Conservation (phyloP, 2,113 vertebrate genomes). For the Lamprotornis superbus region DNA sequence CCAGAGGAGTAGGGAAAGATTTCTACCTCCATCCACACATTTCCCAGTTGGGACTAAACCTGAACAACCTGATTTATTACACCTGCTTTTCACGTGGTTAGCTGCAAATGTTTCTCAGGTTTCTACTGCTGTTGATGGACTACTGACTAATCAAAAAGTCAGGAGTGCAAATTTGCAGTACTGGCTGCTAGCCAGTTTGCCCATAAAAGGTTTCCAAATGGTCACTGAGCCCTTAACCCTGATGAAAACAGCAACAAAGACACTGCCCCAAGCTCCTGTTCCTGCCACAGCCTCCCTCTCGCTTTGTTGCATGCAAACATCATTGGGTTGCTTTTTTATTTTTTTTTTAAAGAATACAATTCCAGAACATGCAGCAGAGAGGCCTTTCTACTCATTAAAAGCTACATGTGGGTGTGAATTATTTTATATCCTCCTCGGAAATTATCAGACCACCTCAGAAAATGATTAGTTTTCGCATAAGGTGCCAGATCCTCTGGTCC, state of each 20-base stretch:
- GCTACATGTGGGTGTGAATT: conserved; percentile 48
- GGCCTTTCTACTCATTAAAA: conserved; percentile 33
- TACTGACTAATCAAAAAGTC: conserved; percentile 71
- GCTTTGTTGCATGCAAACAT: neutral
- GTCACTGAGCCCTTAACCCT: conserved; percentile 61
- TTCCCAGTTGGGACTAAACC: conserved; percentile 65
- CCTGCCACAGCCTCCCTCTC: neutral
- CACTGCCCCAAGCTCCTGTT: conserved; percentile 27
- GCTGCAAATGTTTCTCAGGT: conserved; percentile 68
- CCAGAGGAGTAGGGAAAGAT: neutral
- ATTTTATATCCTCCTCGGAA: conserved; percentile 55
- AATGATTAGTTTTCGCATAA: conserved; percentile 58
- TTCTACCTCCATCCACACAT: conserved; percentile 37
- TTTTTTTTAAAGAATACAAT: neutral
- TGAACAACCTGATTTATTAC: conserved; percentile 69
- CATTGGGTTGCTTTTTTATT: neutral
- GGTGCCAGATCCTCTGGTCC: conserved; percentile 57
- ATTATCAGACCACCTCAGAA: conserved; percentile 55
- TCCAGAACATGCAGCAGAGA: neutral
- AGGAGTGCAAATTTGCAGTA: conserved; percentile 60
- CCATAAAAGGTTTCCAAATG: conserved; percentile 66
- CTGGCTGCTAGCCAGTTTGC: conserved; percentile 65
- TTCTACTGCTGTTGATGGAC: conserved; percentile 63
- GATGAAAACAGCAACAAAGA: conserved; percentile 58
- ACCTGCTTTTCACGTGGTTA: conserved; percentile 68